A percentile compares a stretch with the other conserved stretches of the same genome.
Conservation (phyloP, 2,113 vertebrate species). For the Mesocricetus auratus region DNA sequence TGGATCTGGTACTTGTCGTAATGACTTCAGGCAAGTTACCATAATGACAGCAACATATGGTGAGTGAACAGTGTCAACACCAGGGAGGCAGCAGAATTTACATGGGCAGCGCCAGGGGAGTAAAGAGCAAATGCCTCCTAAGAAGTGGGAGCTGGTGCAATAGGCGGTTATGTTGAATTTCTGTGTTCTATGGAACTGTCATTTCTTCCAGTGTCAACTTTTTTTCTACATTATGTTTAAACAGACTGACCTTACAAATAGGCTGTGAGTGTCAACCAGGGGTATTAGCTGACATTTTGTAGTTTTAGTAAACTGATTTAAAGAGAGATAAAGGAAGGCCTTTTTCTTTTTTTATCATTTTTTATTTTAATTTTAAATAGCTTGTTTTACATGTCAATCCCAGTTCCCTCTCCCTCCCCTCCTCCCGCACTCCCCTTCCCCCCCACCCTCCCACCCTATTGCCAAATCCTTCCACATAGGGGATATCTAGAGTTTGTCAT, state of each 20-base stretch:
- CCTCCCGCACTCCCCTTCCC: no score
- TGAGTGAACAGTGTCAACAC: conserved; percentile 6
- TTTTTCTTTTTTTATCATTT: no score
- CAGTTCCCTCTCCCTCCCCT: no score
- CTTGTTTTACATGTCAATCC: no score
- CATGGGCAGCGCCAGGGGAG: background rate
- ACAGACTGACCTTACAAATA: conserved; percentile 14
- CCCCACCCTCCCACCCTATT: no score
- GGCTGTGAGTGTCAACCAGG: background rate
- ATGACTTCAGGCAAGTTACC: conserved; percentile 39
- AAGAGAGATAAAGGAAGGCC: background rate
- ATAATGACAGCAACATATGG: conserved; percentile 57
- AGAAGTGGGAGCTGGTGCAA: conserved; percentile 5
- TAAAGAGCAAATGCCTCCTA: background rate
- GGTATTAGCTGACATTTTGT: background rate
- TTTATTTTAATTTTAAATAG: no score
- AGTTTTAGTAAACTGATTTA: background rate
- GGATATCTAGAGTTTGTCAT: no score
- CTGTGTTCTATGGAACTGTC: background rate
- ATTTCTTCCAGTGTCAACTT: background rate
- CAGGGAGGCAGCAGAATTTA: conserved; percentile 40
- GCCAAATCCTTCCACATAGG: no score
- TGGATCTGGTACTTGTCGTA: conserved; percentile 61
- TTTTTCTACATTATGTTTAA: background rate
- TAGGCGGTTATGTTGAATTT: background rate